Evolutionary conservation across 2,888 invertebrate genomes (phyloP), one percentile per base, ranked within the genome.

Genomic region (Lithosia quadra): DNA sequence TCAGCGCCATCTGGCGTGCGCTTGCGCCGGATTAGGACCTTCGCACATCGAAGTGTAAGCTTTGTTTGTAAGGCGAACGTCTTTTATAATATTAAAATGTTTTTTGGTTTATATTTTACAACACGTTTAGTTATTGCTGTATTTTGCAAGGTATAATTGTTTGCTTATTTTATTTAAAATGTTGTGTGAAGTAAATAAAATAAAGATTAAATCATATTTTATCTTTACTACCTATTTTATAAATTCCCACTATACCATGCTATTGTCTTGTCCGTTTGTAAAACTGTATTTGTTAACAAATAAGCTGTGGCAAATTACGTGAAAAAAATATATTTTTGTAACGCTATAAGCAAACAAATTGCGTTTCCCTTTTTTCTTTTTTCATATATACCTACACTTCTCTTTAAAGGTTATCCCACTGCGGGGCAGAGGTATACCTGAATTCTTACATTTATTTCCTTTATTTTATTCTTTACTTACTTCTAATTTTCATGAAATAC

Each of bases 1-100:
- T 83, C 72, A 77, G 67, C 83, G 86, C 89, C 94, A 93, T 93
- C 92, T 94, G 94, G 91, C 80, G 86, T 84, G 88, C 92, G 91
- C 89, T 79, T 80, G 89, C 90, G 88, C 84, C 84, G 78, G 28
- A 15, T 63, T 65, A 75, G 67, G 80, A 73, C 72, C 61, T 65
- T 22, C 64, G 62, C 36, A 58, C 80, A 74, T 63, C 71, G 59
- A 33, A 72, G 63, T 74, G 80, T 69, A 77, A 77, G 63, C 15
- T 21, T 62, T 22, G 61, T 0, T 62, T 62, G 21, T 21, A 21
- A 59, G 21, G 21, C 36, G 36, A 60, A 60, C 8, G 15, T 24
- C 3, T 33, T 33, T 28, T 57, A 57, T 2, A 39, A 2, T 15
- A 0, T 39, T 18, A 18, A n/a, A n/a, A n/a, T 28, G 28, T 28